Evolutionary conservation across 1,140 invertebrate genomes (phyloP).

Genomic region (honey bee (Apis mellifera)): DNA sequence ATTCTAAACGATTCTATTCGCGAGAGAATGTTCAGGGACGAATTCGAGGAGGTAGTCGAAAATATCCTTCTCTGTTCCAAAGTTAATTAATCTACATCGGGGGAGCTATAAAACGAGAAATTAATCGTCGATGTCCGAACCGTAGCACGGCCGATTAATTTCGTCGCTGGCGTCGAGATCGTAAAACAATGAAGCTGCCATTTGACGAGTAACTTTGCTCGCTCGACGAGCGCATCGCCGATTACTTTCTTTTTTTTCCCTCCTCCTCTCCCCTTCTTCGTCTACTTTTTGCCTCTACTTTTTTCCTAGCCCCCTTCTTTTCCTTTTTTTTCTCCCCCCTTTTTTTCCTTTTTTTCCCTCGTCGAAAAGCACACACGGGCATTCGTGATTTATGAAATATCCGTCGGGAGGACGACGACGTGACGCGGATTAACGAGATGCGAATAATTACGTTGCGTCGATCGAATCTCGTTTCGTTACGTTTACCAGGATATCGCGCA

Average conservation of each 20-base stretch:
- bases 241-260: background rate
- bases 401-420: slow-evolving; percentile 13
- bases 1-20: background rate
- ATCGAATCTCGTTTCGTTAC: slow-evolving; percentile 17
- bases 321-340: background rate
- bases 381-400: slow-evolving; percentile 23
- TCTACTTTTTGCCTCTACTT: background rate
- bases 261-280: background rate
- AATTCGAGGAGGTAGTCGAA: background rate
- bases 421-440: slow-evolving; percentile 33
- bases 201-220: slow-evolving; percentile 27
- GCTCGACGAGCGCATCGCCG: slow-evolving; percentile 5
- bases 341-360: background rate
- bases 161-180: slow-evolving; percentile 18
- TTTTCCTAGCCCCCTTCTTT: background rate
- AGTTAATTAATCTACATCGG: slow-evolving; percentile 31
- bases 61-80: background rate
- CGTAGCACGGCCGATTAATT: slow-evolving; percentile 28
- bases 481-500: background rate
- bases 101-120: slow-evolving; percentile 29
- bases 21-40: background rate
- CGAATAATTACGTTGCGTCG: slow-evolving; percentile 25
- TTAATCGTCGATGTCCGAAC: slow-evolving; percentile 32
- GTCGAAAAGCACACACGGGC: background rate
- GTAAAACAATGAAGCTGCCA: slow-evolving; percentile 22